Conservation (phyloP, 2,888 invertebrate species). For the Pachymerium ferrugineum region DNA sequence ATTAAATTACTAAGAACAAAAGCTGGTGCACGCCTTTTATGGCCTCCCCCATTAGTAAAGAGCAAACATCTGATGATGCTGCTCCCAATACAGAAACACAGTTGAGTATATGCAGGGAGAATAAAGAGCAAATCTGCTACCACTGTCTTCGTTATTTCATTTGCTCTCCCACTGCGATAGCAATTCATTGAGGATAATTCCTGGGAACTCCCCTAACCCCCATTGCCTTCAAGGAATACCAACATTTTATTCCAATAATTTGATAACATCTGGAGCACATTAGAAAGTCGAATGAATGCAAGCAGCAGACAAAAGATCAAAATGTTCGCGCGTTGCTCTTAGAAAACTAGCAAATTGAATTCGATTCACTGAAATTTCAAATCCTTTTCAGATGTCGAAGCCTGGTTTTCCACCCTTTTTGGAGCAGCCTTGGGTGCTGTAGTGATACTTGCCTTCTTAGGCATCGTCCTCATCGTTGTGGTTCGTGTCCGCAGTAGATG, state of each 20-base stretch:
- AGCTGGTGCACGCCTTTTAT: slow-evolving; percentile 5
- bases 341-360: neutral
- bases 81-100: neutral
- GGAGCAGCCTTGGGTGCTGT: slow-evolving; percentile 34
- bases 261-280: slow-evolving; percentile 21
- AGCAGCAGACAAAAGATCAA: neutral
- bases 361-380: neutral
- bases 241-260: slow-evolving; percentile 18
- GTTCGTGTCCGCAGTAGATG: slow-evolving; percentile 25
- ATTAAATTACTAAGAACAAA: slow-evolving; percentile 3
- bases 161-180: slow-evolving; percentile 4
- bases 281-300: slow-evolving; percentile 10
- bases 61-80: slow-evolving; percentile 5
- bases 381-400: slow-evolving; percentile 4
- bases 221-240: neutral
- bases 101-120: neutral
- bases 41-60: neutral
- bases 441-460: slow-evolving; percentile 32
- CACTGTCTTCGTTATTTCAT: neutral
- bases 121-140: neutral
- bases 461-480: slow-evolving; percentile 32
- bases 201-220: neutral
- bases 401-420: slow-evolving; percentile 34
- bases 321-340: neutral
- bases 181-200: slow-evolving; percentile 15